Evolutionary conservation across 64 coral and sea anemone species (phyloP).

Genomic region (Montipora capricornis): DNA sequence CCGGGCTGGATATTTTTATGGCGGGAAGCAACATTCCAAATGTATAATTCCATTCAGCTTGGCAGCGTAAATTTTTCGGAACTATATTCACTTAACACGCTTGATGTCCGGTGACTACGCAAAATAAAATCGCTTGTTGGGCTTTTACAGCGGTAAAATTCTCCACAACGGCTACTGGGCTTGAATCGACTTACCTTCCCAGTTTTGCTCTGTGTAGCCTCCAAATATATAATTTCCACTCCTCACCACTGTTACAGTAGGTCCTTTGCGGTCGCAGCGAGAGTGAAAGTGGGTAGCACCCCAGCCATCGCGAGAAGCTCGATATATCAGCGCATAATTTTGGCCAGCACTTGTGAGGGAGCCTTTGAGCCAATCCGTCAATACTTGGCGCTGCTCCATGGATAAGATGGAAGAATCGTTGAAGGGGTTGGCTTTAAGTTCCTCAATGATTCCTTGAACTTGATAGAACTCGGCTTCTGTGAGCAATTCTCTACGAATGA

Average conservation of each 20-base stretch:
- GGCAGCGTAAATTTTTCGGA: too few relatives aligned
- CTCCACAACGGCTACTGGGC: too few relatives aligned
- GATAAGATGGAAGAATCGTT: constrained; percentile 29
- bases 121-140: too few relatives aligned
- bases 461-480: constrained; percentile 55
- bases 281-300: neutral
- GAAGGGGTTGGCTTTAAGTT: neutral
- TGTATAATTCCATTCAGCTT: too few relatives aligned
- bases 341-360: neutral
- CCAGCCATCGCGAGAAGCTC: constrained; percentile 16
- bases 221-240: constrained; percentile 13
- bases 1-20: too few relatives aligned
- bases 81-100: too few relatives aligned
- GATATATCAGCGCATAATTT: neutral
- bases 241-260: neutral
- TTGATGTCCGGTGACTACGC: too few relatives aligned
- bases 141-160: too few relatives aligned
- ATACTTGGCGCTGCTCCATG: neutral
- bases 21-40: too few relatives aligned
- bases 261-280: constrained; percentile 1
- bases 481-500: neutral
- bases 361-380: neutral
- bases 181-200: neutral
- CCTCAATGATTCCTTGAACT: constrained; percentile 50
- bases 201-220: constrained; percentile 7